A percentile compares a stretch with the other conserved stretches of the same genome.
phyloP scores from a whole-genome alignment of 92 coral and sea anemone species.

The Epizoanthus rinbou region DNA sequence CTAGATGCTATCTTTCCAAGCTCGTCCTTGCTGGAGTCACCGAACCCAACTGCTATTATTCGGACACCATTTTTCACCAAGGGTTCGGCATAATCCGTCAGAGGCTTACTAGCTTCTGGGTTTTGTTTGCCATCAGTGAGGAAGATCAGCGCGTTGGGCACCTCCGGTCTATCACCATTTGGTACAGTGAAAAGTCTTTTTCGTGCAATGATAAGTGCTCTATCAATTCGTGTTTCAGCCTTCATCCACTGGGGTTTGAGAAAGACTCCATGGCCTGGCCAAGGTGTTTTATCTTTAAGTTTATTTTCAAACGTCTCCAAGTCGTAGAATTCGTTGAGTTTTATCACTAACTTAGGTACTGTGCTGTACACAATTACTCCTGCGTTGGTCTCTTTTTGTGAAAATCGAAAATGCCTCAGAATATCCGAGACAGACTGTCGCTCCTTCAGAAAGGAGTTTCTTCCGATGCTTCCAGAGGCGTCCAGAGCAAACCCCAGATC shows the following conservation, averaged over 20 bases:
- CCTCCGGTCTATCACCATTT: constrained; percentile 27
- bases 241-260: neutral
- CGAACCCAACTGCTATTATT: constrained; percentile 37
- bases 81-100: neutral
- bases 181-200: neutral
- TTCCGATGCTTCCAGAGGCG: constrained; percentile 33
- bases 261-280: neutral
- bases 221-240: constrained; percentile 15
- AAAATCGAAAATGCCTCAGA: constrained; percentile 10
- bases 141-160: constrained; percentile 19
- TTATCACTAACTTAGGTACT: constrained; percentile 15
- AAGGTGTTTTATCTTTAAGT: constrained; percentile 1
- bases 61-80: neutral
- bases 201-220: constrained; percentile 10
- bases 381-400: constrained; percentile 18
- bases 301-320: neutral
- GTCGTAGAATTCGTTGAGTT: constrained; percentile 15
- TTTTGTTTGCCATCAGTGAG: constrained; percentile 35
- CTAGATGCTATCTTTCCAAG: constrained; percentile 17
- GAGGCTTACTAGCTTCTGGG: neutral
- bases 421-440: constrained; percentile 20
- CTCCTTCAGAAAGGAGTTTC: neutral
- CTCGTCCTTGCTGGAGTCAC: neutral
- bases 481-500: constrained; percentile 40
- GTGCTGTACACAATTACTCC: constrained; percentile 41